Percentiles rank a stretch among this genome's conserved stretches.
These are phyloP conservation scores for Odontamblyopus lacepedii DNA, from an alignment of 2,797 vertebrate species.

Conservation along the genomic window DNA sequence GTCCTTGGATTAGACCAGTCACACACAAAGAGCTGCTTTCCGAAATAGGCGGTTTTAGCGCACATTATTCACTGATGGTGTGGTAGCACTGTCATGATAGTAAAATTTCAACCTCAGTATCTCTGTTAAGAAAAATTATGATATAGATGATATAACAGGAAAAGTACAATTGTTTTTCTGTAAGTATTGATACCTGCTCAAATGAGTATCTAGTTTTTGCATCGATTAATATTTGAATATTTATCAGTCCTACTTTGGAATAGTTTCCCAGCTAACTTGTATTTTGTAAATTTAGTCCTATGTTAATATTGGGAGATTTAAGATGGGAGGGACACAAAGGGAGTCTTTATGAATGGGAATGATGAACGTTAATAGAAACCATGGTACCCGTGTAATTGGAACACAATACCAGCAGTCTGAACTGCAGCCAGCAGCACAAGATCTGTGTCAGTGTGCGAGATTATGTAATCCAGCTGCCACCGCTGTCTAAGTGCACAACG, in stretches of 20 bases:
- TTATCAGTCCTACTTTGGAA: background rate
- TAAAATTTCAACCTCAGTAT: no score
- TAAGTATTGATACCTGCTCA: no score
- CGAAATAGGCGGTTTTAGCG: no score
- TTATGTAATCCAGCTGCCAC: constrained; percentile 67
- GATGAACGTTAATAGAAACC: constrained; percentile 51
- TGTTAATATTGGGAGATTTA: constrained; percentile 18
- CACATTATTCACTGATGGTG: no score
- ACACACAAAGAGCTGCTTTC: no score
- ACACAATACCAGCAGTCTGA: constrained; percentile 50
- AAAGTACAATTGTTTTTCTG: no score
- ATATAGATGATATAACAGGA: no score
- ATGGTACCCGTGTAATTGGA: constrained; percentile 38
- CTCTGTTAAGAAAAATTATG: no score
- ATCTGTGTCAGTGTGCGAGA: constrained; percentile 47
- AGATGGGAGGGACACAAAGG: constrained; percentile 34
- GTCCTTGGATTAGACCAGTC: background rate
- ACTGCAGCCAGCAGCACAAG: constrained; percentile 33
- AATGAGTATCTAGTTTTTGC: no score
- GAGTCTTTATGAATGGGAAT: constrained; percentile 38
- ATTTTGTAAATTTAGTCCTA: background rate
- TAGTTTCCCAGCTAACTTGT: background rate
- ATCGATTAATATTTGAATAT: no score
- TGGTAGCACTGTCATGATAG: no score
- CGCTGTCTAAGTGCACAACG: constrained; percentile 26